phyloP scores from a whole-genome alignment of 2,113 vertebrate species.

The Malurus elegans region DNA sequence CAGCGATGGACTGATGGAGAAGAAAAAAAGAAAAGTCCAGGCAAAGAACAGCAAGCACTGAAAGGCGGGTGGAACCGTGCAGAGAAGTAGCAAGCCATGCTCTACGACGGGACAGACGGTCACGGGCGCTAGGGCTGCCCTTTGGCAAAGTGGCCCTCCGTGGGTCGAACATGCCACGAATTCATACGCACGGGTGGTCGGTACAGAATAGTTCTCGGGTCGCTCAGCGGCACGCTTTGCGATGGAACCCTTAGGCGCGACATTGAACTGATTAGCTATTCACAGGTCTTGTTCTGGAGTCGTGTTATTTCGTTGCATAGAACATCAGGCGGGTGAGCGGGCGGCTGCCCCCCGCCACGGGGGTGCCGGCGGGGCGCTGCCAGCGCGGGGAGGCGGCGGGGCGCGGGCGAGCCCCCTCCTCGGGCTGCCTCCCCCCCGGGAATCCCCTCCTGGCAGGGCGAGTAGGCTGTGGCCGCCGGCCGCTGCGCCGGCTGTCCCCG shows the following conservation, averaged over 20 bases:
- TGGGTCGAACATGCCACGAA: conserved; percentile 93
- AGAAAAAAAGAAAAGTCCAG: conserved; percentile 69
- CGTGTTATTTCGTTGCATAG: conserved; percentile 99
- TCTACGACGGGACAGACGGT: conserved; percentile 85
- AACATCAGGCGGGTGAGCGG: conserved; percentile 88
- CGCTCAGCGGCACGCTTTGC: conserved; percentile 74
- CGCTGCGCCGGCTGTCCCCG: conserved; percentile 36
- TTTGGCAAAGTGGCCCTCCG: conserved; percentile 89
- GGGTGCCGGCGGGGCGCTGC: neutral
- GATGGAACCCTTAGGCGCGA: conserved; percentile 83
- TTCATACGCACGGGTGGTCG: conserved; percentile 83
- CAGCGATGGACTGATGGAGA: conserved; percentile 70
- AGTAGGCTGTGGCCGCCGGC: neutral
- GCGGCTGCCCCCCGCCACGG: conserved; percentile 72
- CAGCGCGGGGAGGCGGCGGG: neutral
- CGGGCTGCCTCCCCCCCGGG: neutral
- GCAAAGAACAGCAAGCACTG: conserved; percentile 78
- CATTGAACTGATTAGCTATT: conserved; percentile 82
- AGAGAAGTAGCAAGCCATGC: conserved; percentile 93
- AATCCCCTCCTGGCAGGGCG: neutral
- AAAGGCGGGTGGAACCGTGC: conserved; percentile 86
- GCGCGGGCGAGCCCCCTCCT: neutral
- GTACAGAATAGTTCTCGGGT: conserved; percentile 83
- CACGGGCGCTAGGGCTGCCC: conserved; percentile 85
- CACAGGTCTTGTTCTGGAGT: conserved; percentile 82